Conservation (phyloP, 2,797 vertebrate species). For the Ctenopoma kingsleyae region DNA sequence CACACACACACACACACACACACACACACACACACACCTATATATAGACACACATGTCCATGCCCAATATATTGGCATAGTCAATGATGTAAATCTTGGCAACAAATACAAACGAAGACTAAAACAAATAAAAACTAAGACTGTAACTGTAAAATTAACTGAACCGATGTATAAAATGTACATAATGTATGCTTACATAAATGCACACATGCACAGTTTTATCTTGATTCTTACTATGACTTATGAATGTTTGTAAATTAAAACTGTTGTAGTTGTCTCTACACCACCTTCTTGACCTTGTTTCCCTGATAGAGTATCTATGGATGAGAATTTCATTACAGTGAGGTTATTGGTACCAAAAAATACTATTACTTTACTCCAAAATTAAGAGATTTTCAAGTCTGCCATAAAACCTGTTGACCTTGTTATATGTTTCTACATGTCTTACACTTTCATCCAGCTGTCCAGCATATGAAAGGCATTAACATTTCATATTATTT, state of each 20-base stretch:
- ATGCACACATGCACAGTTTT: background rate
- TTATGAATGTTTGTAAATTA: slow-evolving; percentile 19
- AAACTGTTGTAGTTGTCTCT: slow-evolving; percentile 30
- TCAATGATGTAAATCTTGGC: background rate
- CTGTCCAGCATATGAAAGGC: slow-evolving; percentile 16
- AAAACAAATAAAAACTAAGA: background rate
- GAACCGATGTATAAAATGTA: background rate
- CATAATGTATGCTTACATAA: background rate
- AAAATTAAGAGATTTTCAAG: slow-evolving; percentile 5
- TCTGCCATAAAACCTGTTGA: background rate
- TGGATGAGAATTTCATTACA: slow-evolving; percentile 30
- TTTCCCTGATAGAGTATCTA: slow-evolving; percentile 33
- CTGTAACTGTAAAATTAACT: background rate
- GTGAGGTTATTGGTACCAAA: slow-evolving; percentile 19
- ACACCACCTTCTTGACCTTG: slow-evolving; percentile 19
- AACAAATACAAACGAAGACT: too few species aligned
- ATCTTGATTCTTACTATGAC: background rate
- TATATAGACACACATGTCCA: background rate
- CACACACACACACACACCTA: too few species aligned
- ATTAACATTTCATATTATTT: slow-evolving; percentile 26
- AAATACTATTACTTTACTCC: slow-evolving; percentile 17
- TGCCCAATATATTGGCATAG: background rate
- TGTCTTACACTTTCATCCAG: slow-evolving; percentile 4
- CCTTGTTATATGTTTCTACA: background rate
- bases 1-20: too few species aligned